phyloP scores from a whole-genome alignment of 1,140 invertebrate species.

The Lepidurus arcticus region DNA sequence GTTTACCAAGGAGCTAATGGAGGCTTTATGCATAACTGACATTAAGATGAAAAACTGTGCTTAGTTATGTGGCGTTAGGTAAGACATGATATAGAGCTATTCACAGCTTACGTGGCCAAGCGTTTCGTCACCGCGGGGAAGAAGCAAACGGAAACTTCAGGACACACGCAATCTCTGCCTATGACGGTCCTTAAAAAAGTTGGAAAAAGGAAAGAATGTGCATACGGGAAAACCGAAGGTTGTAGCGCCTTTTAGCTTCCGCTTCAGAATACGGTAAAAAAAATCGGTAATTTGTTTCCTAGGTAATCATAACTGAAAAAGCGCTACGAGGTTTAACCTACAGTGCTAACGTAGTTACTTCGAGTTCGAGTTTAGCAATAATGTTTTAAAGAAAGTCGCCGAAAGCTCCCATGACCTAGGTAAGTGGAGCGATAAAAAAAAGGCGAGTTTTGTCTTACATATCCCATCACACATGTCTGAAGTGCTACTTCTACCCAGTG shows the following conservation, averaged over 20 bases:
- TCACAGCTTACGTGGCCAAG: not conserved
- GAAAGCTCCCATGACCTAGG: too few relatives aligned
- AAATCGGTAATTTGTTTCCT: too few relatives aligned
- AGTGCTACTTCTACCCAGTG: not conserved
- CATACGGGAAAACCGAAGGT: not conserved
- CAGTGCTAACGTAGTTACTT: too few relatives aligned
- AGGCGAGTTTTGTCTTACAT: not conserved
- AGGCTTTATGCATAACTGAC: not conserved
- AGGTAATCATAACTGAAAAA: too few relatives aligned
- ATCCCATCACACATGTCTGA: not conserved
- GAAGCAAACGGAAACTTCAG: not conserved
- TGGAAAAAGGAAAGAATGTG: not conserved
- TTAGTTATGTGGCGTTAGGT: not conserved
- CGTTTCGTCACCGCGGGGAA: not conserved
- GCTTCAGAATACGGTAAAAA: too few relatives aligned
- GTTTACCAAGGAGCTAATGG: not conserved
- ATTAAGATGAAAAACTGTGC: not conserved
- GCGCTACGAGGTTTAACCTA: too few relatives aligned
- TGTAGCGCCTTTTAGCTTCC: too few relatives aligned
- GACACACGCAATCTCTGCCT: not conserved
- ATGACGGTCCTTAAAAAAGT: not conserved
- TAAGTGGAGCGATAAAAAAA: not conserved
- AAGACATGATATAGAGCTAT: not conserved
- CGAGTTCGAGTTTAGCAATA: too few relatives aligned
- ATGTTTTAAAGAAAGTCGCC: too few relatives aligned